Conservation (phyloP, 2,888 invertebrate species). For the Stegophylla sp. region DNA sequence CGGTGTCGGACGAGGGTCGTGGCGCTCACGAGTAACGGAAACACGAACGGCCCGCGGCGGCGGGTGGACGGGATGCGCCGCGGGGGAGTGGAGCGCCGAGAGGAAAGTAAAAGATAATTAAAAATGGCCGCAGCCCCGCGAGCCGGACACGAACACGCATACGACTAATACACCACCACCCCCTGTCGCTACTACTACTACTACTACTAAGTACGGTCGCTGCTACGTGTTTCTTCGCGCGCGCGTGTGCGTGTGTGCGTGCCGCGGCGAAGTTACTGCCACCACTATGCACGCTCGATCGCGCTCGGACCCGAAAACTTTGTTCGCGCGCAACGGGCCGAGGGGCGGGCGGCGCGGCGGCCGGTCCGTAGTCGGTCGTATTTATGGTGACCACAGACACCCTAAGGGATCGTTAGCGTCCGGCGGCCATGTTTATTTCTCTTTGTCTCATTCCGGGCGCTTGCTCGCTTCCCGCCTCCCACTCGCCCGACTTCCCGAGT, state of each 20-base stretch:
- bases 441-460: constrained; percentile 47
- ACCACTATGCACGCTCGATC: neutral
- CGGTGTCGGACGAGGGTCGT: neutral
- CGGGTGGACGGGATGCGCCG: neutral
- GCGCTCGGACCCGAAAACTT: constrained; percentile 53
- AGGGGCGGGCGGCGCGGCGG: constrained; percentile 12
- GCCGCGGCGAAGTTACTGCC: too few species aligned
- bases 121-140: constrained; percentile 47
- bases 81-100: neutral
- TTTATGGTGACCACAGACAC: constrained; percentile 58
- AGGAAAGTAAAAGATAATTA: constrained; percentile 54
- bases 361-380: constrained; percentile 37
- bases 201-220: too few species aligned
- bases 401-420: constrained; percentile 59
- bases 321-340: neutral
- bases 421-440: constrained; percentile 59
- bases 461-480: neutral
- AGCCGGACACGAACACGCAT: constrained; percentile 31
- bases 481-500: neutral
- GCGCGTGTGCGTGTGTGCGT: too few species aligned
- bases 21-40: neutral
- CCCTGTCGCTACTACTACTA: too few species aligned
- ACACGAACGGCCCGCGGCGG: neutral
- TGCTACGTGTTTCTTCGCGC: neutral
- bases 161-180: too few species aligned